These are phyloP conservation scores for Muscicapa adusta DNA, from an alignment of 2,113 vertebrate genomes.

Conservation along the genomic window DNA sequence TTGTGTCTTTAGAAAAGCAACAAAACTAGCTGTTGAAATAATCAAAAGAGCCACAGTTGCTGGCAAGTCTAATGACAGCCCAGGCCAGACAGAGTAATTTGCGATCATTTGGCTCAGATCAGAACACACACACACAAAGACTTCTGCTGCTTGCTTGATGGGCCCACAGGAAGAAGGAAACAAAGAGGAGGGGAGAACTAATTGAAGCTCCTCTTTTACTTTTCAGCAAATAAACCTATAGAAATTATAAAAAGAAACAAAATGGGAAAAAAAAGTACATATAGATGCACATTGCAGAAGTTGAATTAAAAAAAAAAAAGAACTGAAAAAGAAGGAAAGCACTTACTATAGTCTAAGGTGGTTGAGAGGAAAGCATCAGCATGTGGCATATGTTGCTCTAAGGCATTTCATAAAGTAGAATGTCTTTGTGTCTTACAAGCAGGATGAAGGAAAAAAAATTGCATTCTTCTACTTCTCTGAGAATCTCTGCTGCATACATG, in stretches of 20 bases:
- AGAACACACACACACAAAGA: neutral
- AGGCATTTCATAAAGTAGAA: neutral
- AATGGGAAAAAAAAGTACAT: neutral
- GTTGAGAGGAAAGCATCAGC: neutral
- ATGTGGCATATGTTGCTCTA: neutral
- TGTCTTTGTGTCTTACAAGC: neutral
- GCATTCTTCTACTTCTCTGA: neutral
- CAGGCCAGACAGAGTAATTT: slow-evolving; percentile 32
- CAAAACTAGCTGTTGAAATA: slow-evolving; percentile 51
- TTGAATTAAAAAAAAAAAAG: neutral
- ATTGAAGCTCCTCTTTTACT: neutral
- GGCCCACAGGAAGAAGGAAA: neutral
- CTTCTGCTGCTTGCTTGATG: neutral
- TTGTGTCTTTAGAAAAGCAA: neutral
- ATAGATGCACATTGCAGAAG: neutral
- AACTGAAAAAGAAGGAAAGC: neutral
- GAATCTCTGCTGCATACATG: slow-evolving; percentile 7
- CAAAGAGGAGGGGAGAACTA: neutral
- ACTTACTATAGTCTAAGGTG: neutral
- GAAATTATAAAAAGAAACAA: neutral
- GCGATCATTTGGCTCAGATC: neutral
- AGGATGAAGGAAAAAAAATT: slow-evolving; percentile 13
- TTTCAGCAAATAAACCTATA: neutral
- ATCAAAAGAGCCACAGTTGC: slow-evolving; percentile 7
- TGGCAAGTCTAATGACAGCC: slow-evolving; percentile 36